These are phyloP conservation scores for Teleogryllus occipitalis DNA, from an alignment of 1,140 invertebrate genomes.

Conservation along the genomic window DNA sequence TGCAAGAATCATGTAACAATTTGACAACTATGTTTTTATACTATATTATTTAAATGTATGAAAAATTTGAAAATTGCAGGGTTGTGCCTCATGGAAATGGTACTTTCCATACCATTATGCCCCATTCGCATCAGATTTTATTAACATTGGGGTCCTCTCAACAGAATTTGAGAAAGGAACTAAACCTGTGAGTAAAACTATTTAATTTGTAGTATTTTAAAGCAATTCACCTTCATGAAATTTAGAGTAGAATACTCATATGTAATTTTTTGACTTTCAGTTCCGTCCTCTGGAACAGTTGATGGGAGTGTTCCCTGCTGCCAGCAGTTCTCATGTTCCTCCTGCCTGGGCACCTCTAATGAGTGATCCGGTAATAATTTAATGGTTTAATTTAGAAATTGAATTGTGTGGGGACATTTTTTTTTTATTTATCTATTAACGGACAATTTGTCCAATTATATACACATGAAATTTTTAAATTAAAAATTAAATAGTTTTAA, in stretches of 20 bases:
- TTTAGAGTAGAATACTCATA: conserved; percentile 1
- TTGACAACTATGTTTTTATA: too few species aligned
- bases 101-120: conserved; percentile 99
- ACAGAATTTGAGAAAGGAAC: conserved; percentile 85
- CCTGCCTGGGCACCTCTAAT: conserved; percentile 89
- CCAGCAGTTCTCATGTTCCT: conserved; percentile 88
- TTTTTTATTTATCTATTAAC: too few species aligned
- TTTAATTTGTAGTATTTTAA: too few species aligned
- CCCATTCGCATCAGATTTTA: conserved; percentile 98
- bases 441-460: too few species aligned
- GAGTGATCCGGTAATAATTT: conserved; percentile 64
- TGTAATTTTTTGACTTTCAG: conserved; percentile 39
- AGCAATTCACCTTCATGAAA: not conserved
- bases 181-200: conserved; percentile 57
- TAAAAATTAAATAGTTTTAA: too few species aligned
- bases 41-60: too few species aligned
- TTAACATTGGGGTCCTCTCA: conserved; percentile 77
- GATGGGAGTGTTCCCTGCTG: conserved; percentile 99
- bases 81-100: conserved; percentile 99
- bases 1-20: too few species aligned
- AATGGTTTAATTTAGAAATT: not conserved
- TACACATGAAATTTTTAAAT: too few species aligned
- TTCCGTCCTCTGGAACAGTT: conserved; percentile 96
- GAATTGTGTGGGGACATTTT: too few species aligned
- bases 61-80: conserved; percentile 41